Evolutionary conservation across 2,113 vertebrate species (phyloP), one percentile per base, ranked within the genome.

Genomic region (Phylloscopus whistleri): DNA sequence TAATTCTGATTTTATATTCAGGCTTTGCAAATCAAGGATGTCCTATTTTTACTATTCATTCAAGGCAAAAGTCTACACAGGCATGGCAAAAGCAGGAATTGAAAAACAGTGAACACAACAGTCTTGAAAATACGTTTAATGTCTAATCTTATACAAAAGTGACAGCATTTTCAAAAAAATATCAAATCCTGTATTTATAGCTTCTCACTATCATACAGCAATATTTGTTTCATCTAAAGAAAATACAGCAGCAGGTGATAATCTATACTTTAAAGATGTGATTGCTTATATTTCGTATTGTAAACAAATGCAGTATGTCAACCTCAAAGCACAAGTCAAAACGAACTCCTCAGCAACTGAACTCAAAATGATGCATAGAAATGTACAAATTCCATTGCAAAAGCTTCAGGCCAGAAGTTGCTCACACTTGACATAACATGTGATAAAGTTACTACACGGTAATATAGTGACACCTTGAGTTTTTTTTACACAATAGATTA

Each of bases 161-260:
- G 98, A 98, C 97, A 97, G 97, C 92, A 96, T 97, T 96, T 98
- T 97, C 92, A 97, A 97, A 98, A 97, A 98, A 98, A 98, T 98
- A 98, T 97, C 97, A 98, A 98, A 97, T 97, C 97, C 98, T 96
- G 97, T 97, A 98, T 98, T 97, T 96, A 97, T 97, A 97, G 94
- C 94, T 97, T 96, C 97, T 96, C 96, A 95, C 97, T 98, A 98
- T 98, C 96, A 96, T 98, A 97, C 98, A 97, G 97, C 97, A 97
- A 98, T 96, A 96, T 97, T 97, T 94, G 95, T 97, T 96, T 98
- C 97, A 53, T 98, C 97, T 98, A 98, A 96, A 98, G 96, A 97
- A 97, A 98, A 98, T 97, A 98, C 97, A 98, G 98, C 98, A 98
- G 98, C 97, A 98, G 96, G 97, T 98, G 96, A 97, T 96, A 97